phyloP scores from a whole-genome alignment of 2,888 invertebrate species.

The Meghimatium bilineatum region DNA sequence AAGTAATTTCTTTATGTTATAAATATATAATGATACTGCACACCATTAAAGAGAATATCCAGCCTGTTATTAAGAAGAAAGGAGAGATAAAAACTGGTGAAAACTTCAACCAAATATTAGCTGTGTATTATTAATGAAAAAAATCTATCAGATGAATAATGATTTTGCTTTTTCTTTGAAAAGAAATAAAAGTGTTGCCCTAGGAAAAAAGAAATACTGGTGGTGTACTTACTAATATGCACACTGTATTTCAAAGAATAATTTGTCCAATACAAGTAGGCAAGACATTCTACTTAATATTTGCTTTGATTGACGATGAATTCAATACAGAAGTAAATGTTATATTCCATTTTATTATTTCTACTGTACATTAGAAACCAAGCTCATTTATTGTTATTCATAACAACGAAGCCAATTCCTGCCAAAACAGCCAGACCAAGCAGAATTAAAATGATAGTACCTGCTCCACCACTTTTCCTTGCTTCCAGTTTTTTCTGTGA shows the following conservation, averaged over 20 bases:
- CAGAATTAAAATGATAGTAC: slow-evolving; percentile 31
- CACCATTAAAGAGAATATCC: background rate
- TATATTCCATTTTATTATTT: slow-evolving; percentile 17
- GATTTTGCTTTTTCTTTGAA: background rate
- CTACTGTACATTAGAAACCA: slow-evolving; percentile 13
- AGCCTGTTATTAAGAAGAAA: background rate
- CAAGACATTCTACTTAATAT: background rate
- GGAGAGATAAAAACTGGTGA: background rate
- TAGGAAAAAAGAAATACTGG: background rate
- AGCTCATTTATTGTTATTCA: slow-evolving; percentile 44
- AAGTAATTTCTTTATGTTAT: background rate
- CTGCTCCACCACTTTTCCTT: slow-evolving; percentile 38
- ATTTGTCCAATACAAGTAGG: background rate
- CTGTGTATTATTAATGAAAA: background rate
- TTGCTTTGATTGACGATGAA: background rate
- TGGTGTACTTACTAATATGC: background rate
- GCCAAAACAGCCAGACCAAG: slow-evolving; percentile 39
- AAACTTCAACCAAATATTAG: background rate
- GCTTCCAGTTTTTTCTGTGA: slow-evolving; percentile 46
- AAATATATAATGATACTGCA: background rate
- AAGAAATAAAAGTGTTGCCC: background rate
- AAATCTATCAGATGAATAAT: background rate
- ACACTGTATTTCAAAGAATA: background rate
- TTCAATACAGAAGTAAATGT: background rate
- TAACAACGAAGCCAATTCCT: slow-evolving; percentile 43